Conservation (phyloP, 2,888 invertebrate species). For the Sympetrum striolatum region DNA sequence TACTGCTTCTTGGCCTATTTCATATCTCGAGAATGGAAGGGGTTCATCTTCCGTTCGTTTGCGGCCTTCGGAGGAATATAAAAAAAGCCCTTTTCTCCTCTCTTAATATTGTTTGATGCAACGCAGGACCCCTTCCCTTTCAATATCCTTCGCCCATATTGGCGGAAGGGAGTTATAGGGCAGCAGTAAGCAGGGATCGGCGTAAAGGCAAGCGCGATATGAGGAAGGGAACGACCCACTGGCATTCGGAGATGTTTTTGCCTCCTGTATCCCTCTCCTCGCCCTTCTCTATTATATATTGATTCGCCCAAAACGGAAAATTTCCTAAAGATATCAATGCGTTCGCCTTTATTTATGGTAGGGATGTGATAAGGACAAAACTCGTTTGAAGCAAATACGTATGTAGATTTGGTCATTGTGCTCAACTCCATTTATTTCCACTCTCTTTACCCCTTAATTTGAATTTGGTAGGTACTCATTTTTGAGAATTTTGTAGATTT, state of each 20-base stretch:
- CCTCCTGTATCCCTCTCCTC: background rate
- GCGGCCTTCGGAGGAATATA: background rate
- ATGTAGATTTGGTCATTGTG: no score
- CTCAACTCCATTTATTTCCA: no score
- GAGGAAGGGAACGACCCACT: constrained; percentile 7
- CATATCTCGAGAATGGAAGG: background rate
- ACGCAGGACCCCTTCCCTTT: constrained; percentile 10
- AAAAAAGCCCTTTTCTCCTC: constrained; percentile 14
- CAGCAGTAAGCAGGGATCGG: background rate
- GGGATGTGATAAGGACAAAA: no score
- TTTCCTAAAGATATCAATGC: no score
- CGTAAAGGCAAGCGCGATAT: constrained; percentile 25
- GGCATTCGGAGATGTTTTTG: constrained; percentile 12
- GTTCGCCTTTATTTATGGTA: no score
- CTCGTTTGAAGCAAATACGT: no score
- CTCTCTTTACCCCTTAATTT: background rate
- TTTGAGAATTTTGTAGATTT: no score
- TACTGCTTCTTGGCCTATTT: background rate
- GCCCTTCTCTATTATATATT: background rate
- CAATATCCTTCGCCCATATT: constrained; percentile 37
- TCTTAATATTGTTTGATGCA: constrained; percentile 5
- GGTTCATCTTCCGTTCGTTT: background rate
- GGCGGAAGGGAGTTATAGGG: constrained; percentile 26
- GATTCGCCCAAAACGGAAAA: background rate
- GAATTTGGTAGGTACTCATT: no score